Base-by-base conservation (phyloP, 2,888 invertebrate genomes). In the Pristionchus fissidentatus region DNA sequence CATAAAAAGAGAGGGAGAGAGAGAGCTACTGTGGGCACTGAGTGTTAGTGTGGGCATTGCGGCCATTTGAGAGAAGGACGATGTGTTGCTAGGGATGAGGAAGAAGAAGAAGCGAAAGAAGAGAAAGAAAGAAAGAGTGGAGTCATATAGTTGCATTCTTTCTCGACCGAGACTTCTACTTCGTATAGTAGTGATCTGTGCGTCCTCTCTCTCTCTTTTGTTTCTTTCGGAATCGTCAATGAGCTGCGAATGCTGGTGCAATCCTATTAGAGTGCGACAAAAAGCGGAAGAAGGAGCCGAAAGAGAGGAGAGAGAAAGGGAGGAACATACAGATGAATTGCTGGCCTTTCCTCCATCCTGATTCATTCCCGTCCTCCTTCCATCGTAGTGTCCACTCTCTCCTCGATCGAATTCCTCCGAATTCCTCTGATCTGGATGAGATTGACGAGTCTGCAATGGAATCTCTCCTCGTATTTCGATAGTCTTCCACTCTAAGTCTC, bases 201-300 rank as follows among this genome's bases (percentile, higher is more conserved):
- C 26, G 41, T 41, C 43, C 32, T 70, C 70, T n/a, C 4, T 5
- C 4, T 35, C 35, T 62, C 62, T 35, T 15, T 52, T 32, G 60
- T 60, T 60, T 60, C n/a, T 70, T 70, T 70, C 43, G 43, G 70
- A 70, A 70, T 70, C 38, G 43, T n/a, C 70, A 70, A 70, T 70
- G 70, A 70, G 70, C 41, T 70, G 41, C 70, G 41, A 70, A 43
- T 66, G 62, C 8, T 26, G 70, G 70, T 70, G 43, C 70, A 70
- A 41, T 70, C 70, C 41, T 70, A 70, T 70, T 70, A 70, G 22
- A 29, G 60, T 10, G 32, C n/a, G n/a, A n/a, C n/a, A n/a, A n/a
- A n/a, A n/a, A n/a, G n/a, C n/a, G n/a, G n/a, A n/a, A n/a, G n/a
- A n/a, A n/a, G n/a, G n/a, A n/a, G n/a, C n/a, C n/a, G n/a, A n/a